These are phyloP conservation scores for Choloepus hoffmanni DNA, from an alignment of 2,113 vertebrate genomes.

Conservation along the genomic window DNA sequence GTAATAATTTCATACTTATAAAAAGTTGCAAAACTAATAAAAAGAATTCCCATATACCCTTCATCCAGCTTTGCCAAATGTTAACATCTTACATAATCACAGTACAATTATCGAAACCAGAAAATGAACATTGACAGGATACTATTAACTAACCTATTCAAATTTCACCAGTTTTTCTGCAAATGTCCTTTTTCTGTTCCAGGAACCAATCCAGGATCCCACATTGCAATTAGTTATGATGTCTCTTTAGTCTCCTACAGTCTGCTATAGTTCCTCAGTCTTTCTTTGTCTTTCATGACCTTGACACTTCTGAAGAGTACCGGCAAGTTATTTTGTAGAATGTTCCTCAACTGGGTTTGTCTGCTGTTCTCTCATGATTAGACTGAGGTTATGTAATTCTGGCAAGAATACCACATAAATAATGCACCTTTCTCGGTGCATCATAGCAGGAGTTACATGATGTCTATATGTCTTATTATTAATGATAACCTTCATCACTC, in stretches of 20 bases:
- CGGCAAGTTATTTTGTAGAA: neutral
- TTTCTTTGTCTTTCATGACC: neutral
- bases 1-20: neutral
- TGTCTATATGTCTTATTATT: slow-evolving; percentile 8
- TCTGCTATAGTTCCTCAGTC: neutral
- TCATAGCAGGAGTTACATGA: neutral
- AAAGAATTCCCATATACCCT: neutral
- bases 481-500: neutral
- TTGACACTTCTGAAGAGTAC: neutral
- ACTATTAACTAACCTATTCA: neutral
- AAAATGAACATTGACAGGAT: neutral
- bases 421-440: neutral
- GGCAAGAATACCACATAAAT: neutral
- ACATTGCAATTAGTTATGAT: neutral
- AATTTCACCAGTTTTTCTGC: neutral
- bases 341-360: neutral
- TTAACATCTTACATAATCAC: neutral
- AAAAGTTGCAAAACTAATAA: neutral
- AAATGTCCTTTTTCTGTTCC: neutral
- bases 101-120: neutral
- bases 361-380: slow-evolving; percentile 16
- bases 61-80: neutral
- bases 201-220: neutral
- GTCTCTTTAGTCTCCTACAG: neutral
- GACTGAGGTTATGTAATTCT: neutral